These are phyloP conservation scores for Coreoperca whiteheadi DNA, from an alignment of 2,113 vertebrate species.

Conservation along the genomic window DNA sequence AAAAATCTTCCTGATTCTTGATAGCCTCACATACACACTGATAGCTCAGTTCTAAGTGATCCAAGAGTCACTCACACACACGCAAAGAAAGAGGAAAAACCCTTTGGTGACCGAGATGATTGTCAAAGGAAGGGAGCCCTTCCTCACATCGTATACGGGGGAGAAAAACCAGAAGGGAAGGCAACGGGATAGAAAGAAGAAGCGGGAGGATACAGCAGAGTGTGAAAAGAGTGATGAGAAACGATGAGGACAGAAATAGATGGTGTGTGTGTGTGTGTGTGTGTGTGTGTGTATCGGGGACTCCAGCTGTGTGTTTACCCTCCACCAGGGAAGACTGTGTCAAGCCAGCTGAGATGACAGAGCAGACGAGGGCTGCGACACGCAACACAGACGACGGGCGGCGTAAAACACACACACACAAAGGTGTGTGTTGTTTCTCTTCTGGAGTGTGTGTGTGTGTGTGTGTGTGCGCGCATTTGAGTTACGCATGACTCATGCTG, in stretches of 20 bases:
- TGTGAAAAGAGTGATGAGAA: constrained; percentile 9
- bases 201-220: not conserved
- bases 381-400: not conserved
- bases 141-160: not conserved
- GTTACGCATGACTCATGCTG: constrained; percentile 14
- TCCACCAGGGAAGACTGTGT: constrained; percentile 47
- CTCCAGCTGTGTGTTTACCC: constrained; percentile 67
- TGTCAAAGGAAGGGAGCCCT: constrained; percentile 15
- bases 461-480: not conserved
- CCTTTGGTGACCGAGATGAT: constrained; percentile 25
- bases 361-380: constrained; percentile 39
- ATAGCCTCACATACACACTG: constrained; percentile 9
- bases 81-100: not conserved
- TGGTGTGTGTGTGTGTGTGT: constrained; percentile 8
- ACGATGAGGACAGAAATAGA: constrained; percentile 24
- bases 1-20: not conserved
- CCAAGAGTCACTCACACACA: not conserved
- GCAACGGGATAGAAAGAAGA: not conserved
- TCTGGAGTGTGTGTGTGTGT: constrained; percentile 13
- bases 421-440: constrained; percentile 17
- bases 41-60: constrained; percentile 3
- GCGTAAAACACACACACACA: constrained; percentile 10
- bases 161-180: not conserved
- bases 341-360: constrained; percentile 57
- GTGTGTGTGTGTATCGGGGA: not conserved